Conservation (phyloP, 2,113 vertebrate genomes). For the Xiphias gladius region DNA sequence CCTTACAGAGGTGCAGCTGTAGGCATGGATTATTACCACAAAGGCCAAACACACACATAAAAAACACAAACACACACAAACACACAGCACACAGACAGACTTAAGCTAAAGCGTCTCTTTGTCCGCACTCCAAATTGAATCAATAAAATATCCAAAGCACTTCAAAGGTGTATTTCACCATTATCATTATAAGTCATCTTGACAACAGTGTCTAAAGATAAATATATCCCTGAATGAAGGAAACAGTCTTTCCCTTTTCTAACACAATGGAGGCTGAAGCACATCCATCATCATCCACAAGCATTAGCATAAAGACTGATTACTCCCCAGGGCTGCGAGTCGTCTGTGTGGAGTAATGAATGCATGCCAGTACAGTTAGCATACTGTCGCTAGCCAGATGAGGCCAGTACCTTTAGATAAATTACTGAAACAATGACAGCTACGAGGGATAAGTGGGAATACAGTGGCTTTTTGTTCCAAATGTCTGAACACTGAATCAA, state of each 20-base stretch:
- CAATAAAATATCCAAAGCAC: conserved; percentile 3
- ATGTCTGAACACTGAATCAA: conserved; percentile 57
- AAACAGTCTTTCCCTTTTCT: conserved; percentile 42
- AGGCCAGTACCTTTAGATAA: conserved; percentile 76
- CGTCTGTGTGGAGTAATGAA: conserved; percentile 67
- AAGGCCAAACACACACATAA: conserved; percentile 37
- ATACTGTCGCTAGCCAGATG: conserved; percentile 72
- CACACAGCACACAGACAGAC: not conserved
- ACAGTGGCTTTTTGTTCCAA: conserved; percentile 64
- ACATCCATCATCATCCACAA: conserved; percentile 74
- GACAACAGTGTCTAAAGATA: conserved; percentile 35
- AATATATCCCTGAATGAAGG: conserved; percentile 33
- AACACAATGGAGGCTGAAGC: conserved; percentile 62
- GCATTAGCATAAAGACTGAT: conserved; percentile 76
- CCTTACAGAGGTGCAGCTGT: conserved; percentile 68
- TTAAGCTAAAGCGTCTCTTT: conserved; percentile 26
- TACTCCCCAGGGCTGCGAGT: conserved; percentile 62
- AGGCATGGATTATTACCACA: conserved; percentile 63
- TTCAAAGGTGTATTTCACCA: conserved; percentile 37
- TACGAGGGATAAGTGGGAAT: conserved; percentile 61
- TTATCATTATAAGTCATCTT: conserved; percentile 32
- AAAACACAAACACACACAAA: not conserved
- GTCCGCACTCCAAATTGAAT: conserved; percentile 25
- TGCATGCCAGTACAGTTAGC: conserved; percentile 79
- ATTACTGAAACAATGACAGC: conserved; percentile 61